These are phyloP conservation scores for Erynnis tages DNA, from an alignment of 2,888 invertebrate species.

Conservation along the genomic window DNA sequence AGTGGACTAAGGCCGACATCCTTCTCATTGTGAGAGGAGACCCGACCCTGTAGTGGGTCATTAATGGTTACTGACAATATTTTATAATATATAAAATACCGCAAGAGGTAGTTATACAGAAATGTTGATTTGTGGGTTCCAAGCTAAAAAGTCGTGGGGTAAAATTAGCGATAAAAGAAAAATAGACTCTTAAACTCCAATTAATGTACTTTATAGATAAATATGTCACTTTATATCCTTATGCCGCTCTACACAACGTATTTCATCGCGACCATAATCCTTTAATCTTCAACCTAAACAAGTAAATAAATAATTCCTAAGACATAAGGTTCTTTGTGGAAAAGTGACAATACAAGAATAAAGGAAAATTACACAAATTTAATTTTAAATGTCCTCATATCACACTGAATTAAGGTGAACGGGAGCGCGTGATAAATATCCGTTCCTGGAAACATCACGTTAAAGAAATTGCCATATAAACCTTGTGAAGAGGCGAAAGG, in stretches of 20 bases:
- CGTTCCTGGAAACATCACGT: conserved; percentile 49
- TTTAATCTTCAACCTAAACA: not conserved
- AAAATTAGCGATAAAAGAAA: no score
- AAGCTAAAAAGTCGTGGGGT: no score
- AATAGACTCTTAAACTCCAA: no score
- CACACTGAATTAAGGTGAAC: conserved; percentile 22
- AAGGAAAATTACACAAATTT: conserved; percentile 19
- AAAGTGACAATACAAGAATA: conserved; percentile 17
- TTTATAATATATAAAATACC: no score
- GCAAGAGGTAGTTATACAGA: no score
- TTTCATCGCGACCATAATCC: not conserved
- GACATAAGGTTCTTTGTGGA: conserved; percentile 18
- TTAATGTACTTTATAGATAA: no score
- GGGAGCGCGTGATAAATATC: conserved; percentile 20
- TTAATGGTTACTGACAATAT: no score
- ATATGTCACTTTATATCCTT: no score
- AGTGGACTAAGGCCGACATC: no score
- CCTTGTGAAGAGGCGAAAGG: conserved; percentile 43
- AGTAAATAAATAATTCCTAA: conserved; percentile 22
- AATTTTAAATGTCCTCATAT: conserved; percentile 11
- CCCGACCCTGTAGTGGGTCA: no score
- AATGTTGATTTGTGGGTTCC: no score
- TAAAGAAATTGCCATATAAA: conserved; percentile 61
- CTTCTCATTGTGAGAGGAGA: no score
- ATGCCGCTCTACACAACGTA: not conserved